These are phyloP conservation scores for Gymnoscopelus microlampas DNA, from an alignment of 2,797 vertebrate species.

Conservation along the genomic window DNA sequence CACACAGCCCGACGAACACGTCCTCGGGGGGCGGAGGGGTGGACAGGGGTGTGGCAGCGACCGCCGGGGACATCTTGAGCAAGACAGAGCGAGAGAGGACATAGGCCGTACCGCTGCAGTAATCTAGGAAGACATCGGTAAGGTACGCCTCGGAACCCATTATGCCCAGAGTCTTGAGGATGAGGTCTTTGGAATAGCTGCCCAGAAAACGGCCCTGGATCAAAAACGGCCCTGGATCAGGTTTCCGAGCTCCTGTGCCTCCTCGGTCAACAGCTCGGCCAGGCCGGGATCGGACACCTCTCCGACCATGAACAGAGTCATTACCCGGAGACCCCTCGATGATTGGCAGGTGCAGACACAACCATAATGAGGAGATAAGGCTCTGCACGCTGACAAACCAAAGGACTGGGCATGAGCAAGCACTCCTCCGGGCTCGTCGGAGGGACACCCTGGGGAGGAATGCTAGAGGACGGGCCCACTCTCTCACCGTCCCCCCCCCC, in stretches of 20 bases:
- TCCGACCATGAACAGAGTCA: conserved; percentile 84
- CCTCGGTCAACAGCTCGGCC: conserved; percentile 75
- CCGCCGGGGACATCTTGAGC: conserved; percentile 78
- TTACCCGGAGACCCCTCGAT: conserved; percentile 73
- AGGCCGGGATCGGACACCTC: conserved; percentile 68
- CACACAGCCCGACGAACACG: conserved; percentile 86
- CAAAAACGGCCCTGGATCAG: conserved; percentile 86
- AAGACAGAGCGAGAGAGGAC: conserved; percentile 83
- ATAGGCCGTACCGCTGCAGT: conserved; percentile 90
- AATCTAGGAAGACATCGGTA: conserved; percentile 82
- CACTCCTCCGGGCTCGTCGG: conserved; percentile 76
- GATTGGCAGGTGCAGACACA: conserved; percentile 75
- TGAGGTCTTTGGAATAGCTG: conserved; percentile 87
- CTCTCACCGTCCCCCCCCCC: too few species aligned
- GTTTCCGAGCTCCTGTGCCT: conserved; percentile 75
- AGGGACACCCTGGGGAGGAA: conserved; percentile 69
- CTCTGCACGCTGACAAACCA: conserved; percentile 81
- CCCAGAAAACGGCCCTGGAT: conserved; percentile 84
- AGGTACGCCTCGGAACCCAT: conserved; percentile 75
- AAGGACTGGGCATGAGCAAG: conserved; percentile 82
- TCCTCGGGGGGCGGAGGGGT: conserved; percentile 85
- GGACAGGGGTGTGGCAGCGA: conserved; percentile 63
- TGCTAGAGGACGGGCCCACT: background rate
- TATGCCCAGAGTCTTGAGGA: conserved; percentile 86
- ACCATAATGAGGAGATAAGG: conserved; percentile 84